Conservation (phyloP, 2,797 vertebrate species). For the Oryzias dopingdopingensis region DNA sequence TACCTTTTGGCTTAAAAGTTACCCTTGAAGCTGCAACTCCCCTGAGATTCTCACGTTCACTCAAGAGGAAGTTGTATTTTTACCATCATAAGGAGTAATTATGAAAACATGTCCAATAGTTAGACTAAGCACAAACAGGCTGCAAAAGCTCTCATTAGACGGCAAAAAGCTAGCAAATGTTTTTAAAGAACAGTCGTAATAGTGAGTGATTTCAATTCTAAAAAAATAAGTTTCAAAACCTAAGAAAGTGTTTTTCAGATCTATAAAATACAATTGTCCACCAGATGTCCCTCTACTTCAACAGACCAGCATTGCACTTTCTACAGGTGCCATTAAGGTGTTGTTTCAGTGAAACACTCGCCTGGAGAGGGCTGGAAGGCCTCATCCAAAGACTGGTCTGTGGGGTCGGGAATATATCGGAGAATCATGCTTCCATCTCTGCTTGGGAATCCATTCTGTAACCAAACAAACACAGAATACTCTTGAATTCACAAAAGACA, state of each 20-base stretch:
- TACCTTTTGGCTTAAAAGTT: too few relatives aligned
- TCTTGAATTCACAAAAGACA: too few relatives aligned
- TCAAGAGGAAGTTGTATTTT: too few relatives aligned
- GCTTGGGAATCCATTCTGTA: slow-evolving; percentile 79
- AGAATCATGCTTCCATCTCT: slow-evolving; percentile 88
- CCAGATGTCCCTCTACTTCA: slow-evolving; percentile 52
- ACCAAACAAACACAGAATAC: slow-evolving; percentile 12
- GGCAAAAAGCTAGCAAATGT: too few relatives aligned
- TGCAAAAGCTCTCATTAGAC: too few relatives aligned
- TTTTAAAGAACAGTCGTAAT: too few relatives aligned
- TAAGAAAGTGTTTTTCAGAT: not conserved
- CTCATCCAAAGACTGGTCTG: slow-evolving; percentile 81
- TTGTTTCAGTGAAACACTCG: slow-evolving; percentile 50
- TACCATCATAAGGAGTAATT: too few relatives aligned
- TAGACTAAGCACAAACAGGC: too few relatives aligned
- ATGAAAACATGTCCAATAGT: too few relatives aligned
- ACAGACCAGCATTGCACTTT: not conserved
- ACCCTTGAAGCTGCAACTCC: too few relatives aligned
- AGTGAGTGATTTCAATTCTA: too few relatives aligned
- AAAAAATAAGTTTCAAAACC: not conserved
- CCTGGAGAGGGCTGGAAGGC: slow-evolving; percentile 89
- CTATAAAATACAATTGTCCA: slow-evolving; percentile 28
- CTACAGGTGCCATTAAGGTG: slow-evolving; percentile 7
- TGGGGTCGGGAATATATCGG: slow-evolving; percentile 95
- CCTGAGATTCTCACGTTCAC: too few relatives aligned